Evolutionary conservation across 2,113 vertebrate genomes (phyloP), one percentile per base, ranked within the genome.

Genomic region (Scomber japonicus): DNA sequence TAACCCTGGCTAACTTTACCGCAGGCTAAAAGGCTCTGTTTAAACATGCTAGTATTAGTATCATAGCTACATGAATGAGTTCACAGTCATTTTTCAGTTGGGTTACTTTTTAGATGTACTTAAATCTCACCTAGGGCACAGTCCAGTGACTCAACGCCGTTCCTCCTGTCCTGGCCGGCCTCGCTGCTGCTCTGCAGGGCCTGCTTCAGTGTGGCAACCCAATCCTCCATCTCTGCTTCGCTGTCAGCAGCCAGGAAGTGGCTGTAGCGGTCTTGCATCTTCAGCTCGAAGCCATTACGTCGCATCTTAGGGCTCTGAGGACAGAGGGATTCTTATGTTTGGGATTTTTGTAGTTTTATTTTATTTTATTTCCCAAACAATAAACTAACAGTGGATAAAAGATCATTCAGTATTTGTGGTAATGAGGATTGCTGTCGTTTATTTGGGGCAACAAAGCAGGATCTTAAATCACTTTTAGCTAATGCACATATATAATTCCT

Each of bases 141-240:
- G 67, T 98, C 98, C 78, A 94, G 92, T 0, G 93, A 63, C 70
- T 99, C 97, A 0, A 80, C 62, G 5, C 95, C 95, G 0, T 96
- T 96, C 75, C 97, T 97, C 88, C 96, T 95, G 86, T 99, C 98
- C 75, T 95, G 96, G 59, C 92, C 93, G 70, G 83, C 92, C 82
- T 99, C 98, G 0, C 89, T 84, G 84, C 96, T 95, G 93, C 95
- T 95, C 94, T 97, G 97, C 85, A 99, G 96, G 64, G 97, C 96
- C 91, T 97, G 99, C 73, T 93, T 97, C 87, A 99, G 93, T 0
- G 96, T 98, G 63, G 80, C 85, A 88, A 99, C 94, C 98, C 98
- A 99, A 19, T 99, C 98, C 76, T 99, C 97, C 98, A 99, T 98
- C 93, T 99, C 98, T 60, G 94, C 96, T 81, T 99, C 98, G 0